These are phyloP conservation scores for Laodelphax striatellus DNA, from an alignment of 1,140 invertebrate species.

Conservation along the genomic window DNA sequence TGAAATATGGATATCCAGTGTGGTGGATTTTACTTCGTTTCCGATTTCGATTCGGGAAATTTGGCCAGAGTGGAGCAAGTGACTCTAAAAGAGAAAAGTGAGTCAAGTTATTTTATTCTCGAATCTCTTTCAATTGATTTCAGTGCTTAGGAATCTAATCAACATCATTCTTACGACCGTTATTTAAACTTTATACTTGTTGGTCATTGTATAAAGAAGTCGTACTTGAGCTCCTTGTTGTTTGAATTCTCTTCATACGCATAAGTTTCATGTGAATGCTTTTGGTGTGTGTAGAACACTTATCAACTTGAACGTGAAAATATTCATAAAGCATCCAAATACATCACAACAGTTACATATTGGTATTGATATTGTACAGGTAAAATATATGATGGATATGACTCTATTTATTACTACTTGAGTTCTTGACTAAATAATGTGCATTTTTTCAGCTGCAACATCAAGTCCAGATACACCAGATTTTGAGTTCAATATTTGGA, in stretches of 20 bases:
- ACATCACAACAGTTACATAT: too few relatives aligned
- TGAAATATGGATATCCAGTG: conserved; percentile 34
- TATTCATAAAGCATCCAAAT: too few relatives aligned
- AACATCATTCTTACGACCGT: too few relatives aligned
- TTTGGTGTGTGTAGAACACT: too few relatives aligned
- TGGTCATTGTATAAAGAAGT: not conserved
- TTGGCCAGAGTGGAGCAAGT: conserved; percentile 61
- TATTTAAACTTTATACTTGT: not conserved
- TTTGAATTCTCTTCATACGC: too few relatives aligned
- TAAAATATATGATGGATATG: too few relatives aligned
- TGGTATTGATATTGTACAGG: too few relatives aligned
- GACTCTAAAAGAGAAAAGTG: conserved; percentile 20
- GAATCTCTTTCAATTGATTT: not conserved
- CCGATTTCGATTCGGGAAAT: conserved; percentile 83
- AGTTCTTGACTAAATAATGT: not conserved
- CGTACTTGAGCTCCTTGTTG: not conserved
- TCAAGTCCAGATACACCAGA: conserved; percentile 38
- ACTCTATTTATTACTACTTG: too few relatives aligned
- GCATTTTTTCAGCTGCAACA: conserved; percentile 1
- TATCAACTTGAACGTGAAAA: too few relatives aligned
- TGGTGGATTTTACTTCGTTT: conserved; percentile 56
- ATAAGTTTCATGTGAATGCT: too few relatives aligned
- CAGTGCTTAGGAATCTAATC: not conserved
- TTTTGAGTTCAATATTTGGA: conserved; percentile 85
- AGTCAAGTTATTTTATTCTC: not conserved